phyloP scores from a whole-genome alignment of 2,888 invertebrate genomes.

The Zonitis immaculata region DNA sequence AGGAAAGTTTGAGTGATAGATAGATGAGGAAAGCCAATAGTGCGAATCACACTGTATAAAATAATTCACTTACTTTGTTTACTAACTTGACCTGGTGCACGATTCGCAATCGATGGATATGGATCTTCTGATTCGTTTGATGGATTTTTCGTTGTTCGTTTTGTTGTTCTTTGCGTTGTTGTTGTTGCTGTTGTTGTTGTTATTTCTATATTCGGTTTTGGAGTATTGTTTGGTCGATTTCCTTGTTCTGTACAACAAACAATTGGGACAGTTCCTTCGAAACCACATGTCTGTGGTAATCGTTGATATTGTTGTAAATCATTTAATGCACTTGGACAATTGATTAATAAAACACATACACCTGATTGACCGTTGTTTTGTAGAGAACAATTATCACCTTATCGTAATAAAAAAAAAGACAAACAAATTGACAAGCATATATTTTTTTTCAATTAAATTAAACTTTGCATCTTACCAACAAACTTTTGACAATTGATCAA shows the following conservation, averaged over 20 bases:
- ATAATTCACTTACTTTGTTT: conserved; percentile 14
- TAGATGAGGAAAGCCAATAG: no score
- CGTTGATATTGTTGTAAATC: conserved; percentile 23
- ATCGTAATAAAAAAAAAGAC: neutral
- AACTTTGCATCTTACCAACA: neutral
- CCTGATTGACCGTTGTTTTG: conserved; percentile 13
- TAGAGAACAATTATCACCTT: neutral
- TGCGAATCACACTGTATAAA: no score
- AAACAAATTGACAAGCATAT: neutral
- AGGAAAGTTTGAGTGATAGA: no score
- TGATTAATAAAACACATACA: conserved; percentile 27
- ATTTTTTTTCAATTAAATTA: neutral
- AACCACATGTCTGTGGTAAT: conserved; percentile 34
- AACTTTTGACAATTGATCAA: neutral
- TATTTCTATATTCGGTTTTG: no score
- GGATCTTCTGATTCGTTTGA: neutral
- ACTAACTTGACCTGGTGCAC: no score
- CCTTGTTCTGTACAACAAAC: conserved; percentile 32
- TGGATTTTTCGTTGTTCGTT: neutral
- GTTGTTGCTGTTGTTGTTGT: neutral
- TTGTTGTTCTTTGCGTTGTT: neutral
- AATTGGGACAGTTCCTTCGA: conserved; percentile 30
- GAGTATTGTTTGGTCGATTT: neutral
- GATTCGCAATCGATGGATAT: conserved; percentile 8
- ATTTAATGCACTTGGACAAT: conserved; percentile 29